Evolutionary conservation across 2,888 invertebrate genomes (phyloP), one percentile per base, ranked within the genome.

Genomic region (Drymonia ruficornis): DNA sequence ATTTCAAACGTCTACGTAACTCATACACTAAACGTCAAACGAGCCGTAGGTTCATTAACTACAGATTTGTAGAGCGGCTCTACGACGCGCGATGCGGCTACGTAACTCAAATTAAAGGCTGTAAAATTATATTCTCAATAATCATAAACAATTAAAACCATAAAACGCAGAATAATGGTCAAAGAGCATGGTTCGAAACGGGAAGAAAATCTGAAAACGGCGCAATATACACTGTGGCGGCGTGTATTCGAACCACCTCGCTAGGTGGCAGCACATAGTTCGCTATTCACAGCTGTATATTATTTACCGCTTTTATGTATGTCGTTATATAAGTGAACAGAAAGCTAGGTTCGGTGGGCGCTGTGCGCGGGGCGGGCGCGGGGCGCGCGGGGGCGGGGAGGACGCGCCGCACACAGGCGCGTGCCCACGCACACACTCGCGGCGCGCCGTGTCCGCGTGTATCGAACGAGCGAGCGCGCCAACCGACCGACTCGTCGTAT

Each of bases 401-500:
- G 55, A 57, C 53, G 52, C 49, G 57, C 46, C 49, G 23, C 56
- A 75, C 79, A 68, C 84, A 74, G 77, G 65, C 70, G n/a, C 50
- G 43, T 59, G 58, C 68, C 60, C 81, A 71, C 83, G 70, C 85
- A 83, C 88, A 83, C 81, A 56, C 43, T n/a, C 69, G 36, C 62
- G 36, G 61, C 67, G 55, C 81, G 78, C 76, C 80, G 53, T 76
- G 84, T 87, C 79, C 81, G 84, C 85, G 85, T 86, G 76, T 88
- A 89, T 87, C 88, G 86, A 89, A 83, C 89, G 84, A 88, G 83
- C 87, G 85, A 86, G 84, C 88, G 87, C 85, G 88, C 87, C 86
- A 84, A 83, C 84, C 88, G 89, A 91, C 91, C 91, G 87, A 84
- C 91, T 90, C 91, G 87, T 84, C 93, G 93, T 94, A 94, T 94